Base-by-base conservation (phyloP, 1,140 invertebrate species). In the Polypedilum pembai region DNA sequence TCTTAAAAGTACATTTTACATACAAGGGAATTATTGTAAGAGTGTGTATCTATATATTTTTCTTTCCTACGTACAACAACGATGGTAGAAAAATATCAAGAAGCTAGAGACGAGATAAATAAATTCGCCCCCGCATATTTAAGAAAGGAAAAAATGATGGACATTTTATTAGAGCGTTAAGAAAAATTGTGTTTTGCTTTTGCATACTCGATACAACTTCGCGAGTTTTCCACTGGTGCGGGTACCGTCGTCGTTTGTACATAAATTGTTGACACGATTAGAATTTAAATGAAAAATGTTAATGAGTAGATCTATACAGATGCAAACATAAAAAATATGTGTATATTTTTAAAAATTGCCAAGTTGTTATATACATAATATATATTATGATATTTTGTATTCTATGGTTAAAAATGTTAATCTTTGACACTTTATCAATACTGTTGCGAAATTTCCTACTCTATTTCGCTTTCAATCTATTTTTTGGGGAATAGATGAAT, bases 261-360 rank as follows among this genome's bases (percentile, higher is more conserved):
- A 69, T 69, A 69, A 69, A 69, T 69, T 69, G 65, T 69, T 69
- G 65, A 69, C 65, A 18, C 20, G 17, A 69, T 69, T 69, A 69
- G 65, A 69, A 69, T 69, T 69, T 69, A 20, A 69, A 69, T 69
- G 65, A 69, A 69, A 69, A 69, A 69, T 69, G 65, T 69, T 69
- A 69, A 69, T 69, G 17, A 69, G 65, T n/a, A 56, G 45, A 56
- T 56, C 12, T 33, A 33, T 33, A 33, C 5, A 33, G 24, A 33
- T 33, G 24, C 2, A 33, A 33, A 33, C 24, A 33, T 33, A 33
- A 33, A 33, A 33, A 15, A 56, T 56, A 45, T 12, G 8, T 45
- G 8, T 45, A 15, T 56, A 12, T 56, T 56, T 56, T 56, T 12
- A n/a, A 56, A 56, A 56, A 56, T 33, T 33, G 24, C 24, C 45